Percentiles rank a stretch among this genome's conserved stretches.
Conservation (phyloP, 2,888 invertebrate genomes). For the Zygaena filipendulae region DNA sequence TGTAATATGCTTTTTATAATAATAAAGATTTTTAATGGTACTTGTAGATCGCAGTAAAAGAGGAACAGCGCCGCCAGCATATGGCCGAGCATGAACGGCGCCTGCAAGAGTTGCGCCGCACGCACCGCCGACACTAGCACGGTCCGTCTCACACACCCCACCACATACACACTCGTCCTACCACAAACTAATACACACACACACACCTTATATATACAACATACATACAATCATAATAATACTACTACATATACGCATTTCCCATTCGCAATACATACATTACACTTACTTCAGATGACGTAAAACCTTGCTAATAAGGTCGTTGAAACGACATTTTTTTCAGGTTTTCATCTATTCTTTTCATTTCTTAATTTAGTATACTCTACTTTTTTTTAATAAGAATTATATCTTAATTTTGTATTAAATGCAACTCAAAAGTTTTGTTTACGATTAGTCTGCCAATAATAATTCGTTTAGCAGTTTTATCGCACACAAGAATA, state of each 20-base stretch:
- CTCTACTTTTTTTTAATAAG: no score
- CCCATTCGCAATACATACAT: no score
- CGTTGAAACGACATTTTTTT: conserved; percentile 46
- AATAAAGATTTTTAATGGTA: conserved; percentile 3
- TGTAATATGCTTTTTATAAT: conserved; percentile 2
- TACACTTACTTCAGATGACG: no score
- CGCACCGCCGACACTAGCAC: conserved; percentile 62
- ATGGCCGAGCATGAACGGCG: conserved; percentile 88
- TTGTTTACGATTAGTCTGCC: no score
- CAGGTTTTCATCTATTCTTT: conserved; percentile 38
- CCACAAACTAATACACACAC: conserved; percentile 14
- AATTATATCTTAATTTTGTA: no score
- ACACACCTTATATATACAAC: conserved; percentile 13
- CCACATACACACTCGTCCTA: conserved; percentile 15
- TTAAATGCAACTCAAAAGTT: no score
- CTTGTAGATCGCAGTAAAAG: conserved; percentile 85
- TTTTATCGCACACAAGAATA: conserved; percentile 29
- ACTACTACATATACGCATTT: no score
- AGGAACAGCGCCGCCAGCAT: conserved; percentile 85
- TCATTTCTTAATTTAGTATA: no score
- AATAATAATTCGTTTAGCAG: no score
- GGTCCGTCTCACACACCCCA: conserved; percentile 49
- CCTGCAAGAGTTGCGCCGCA: conserved; percentile 77
- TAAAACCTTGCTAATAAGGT: no score
- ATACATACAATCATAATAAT: conserved; percentile 8